Base-by-base conservation (phyloP, 2,888 invertebrate species). In the Malthinus flaveolus region DNA sequence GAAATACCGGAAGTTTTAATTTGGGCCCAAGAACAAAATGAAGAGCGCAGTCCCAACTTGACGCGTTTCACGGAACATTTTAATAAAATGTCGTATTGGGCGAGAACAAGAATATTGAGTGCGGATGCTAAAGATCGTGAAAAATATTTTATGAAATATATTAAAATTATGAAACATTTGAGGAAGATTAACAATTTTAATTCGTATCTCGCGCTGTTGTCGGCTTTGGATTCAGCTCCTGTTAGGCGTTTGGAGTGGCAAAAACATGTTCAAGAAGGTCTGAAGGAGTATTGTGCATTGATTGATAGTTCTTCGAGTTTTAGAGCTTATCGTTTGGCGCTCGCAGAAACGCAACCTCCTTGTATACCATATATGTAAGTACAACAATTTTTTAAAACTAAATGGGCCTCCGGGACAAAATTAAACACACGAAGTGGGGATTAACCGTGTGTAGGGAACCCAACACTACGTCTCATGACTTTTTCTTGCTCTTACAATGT, bases 41-140 rank as follows among this genome's bases (percentile, higher is more conserved):
- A 98, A 78, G 97, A 97, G 75, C 86, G 92, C 68, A 96, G 97
- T 74, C 97, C 97, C 1, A 98, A 99, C 80, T 84, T 99, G 56
- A 97, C 96, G 32, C 84, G 91, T 66, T 99, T 99, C 77, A 99
- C 99, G 0, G 97, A 97, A 77, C 98, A 99, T 80, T 99, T 99
- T 79, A 99, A 99, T 78, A 97, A 98, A 81, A 96, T 97, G 95
- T 97, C 97, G 57, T 97, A 93, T 75, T 97, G 97, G 97, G 96
- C 96, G 37, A 84, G 98, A 53, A 95, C 97, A 2, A 85, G 93
- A 75, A 97, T 99, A 71, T 81, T 99, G 50, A 91, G 93, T 69
- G 91, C 93, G 77, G 97, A 97, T 73, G 91, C 93, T n/a, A 93
- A 92, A 72, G 97, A 98, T 71, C 85, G 98, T 32, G 98, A 99